Percentiles rank a stretch among this genome's conserved stretches.
phyloP scores from a whole-genome alignment of 2,113 vertebrate genomes.

The Hymenochirus boettgeri region DNA sequence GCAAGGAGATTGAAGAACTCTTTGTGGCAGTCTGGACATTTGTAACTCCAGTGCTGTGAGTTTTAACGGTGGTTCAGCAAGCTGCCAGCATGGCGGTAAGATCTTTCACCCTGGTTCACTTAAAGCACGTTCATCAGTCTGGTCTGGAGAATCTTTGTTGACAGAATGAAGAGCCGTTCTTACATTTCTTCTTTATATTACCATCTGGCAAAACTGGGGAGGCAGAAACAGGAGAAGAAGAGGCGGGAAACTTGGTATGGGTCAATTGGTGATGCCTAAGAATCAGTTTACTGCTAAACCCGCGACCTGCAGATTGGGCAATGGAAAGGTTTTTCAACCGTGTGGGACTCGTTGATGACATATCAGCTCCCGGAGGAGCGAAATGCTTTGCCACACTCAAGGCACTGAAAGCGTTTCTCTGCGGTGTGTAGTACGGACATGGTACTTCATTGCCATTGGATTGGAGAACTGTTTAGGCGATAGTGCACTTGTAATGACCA shows the following conservation, averaged over 20 bases:
- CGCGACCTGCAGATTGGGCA: conserved; percentile 74
- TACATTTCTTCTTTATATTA: not conserved
- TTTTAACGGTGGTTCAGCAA: conserved; percentile 80
- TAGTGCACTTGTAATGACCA: conserved; percentile 67
- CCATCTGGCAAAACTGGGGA: not conserved
- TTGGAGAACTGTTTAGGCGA: conserved; percentile 71
- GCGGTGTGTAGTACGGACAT: conserved; percentile 71
- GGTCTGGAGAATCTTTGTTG: not conserved
- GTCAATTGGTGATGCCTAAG: conserved; percentile 61
- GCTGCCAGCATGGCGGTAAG: conserved; percentile 73
- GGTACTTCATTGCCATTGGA: conserved; percentile 71
- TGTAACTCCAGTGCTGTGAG: conserved; percentile 74
- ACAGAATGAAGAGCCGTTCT: not conserved
- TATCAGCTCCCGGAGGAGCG: conserved; percentile 68
- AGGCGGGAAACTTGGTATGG: not conserved
- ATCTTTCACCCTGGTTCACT: conserved; percentile 52
- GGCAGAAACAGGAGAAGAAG: conserved; percentile 10
- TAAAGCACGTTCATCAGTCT: conserved; percentile 31
- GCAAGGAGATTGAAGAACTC: conserved; percentile 74
- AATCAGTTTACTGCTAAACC: conserved; percentile 68
- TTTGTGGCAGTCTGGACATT: conserved; percentile 74
- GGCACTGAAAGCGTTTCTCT: conserved; percentile 69
- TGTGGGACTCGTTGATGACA: conserved; percentile 72
- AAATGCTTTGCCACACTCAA: conserved; percentile 72
- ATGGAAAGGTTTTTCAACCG: conserved; percentile 66